Percentiles rank a stretch among this genome's conserved stretches.
Evolutionary conservation across 2,888 invertebrate species (phyloP).

Genomic region (Marronus borbonicus): DNA sequence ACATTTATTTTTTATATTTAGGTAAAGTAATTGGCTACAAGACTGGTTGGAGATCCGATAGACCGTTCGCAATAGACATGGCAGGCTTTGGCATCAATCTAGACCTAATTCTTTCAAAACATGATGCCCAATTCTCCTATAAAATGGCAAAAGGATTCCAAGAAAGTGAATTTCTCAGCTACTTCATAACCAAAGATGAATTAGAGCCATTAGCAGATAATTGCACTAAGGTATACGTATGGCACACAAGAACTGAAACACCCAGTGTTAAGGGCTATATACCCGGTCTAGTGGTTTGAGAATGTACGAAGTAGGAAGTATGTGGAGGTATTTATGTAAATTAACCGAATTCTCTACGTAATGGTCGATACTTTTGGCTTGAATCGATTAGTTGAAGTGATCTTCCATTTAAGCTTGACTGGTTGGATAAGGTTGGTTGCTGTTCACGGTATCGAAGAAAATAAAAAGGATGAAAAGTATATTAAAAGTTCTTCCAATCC

Average conservation of each 20-base stretch:
- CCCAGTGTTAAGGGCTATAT: constrained; percentile 84
- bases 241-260: constrained; percentile 98
- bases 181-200: constrained; percentile 80
- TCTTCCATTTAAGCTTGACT: neutral
- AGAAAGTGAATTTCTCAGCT: constrained; percentile 87
- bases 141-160: constrained; percentile 91
- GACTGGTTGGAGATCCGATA: constrained; percentile 89
- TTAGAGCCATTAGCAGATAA: constrained; percentile 93
- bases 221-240: constrained; percentile 96
- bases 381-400: neutral
- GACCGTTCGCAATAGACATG: constrained; percentile 98
- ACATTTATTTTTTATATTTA: neutral
- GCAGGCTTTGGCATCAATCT: constrained; percentile 95
- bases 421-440: too few species aligned
- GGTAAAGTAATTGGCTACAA: constrained; percentile 77
- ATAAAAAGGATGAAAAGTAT: too few species aligned
- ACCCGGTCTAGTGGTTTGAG: constrained; percentile 65
- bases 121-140: constrained; percentile 85
- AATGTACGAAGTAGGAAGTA: neutral
- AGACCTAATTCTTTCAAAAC: constrained; percentile 79
- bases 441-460: too few species aligned
- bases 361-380: neutral
- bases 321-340: too few species aligned
- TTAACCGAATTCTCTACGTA: neutral
- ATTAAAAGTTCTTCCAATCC: too few species aligned